phyloP scores from a whole-genome alignment of 2,797 vertebrate genomes.

The Pipistrellus kuhlii region DNA sequence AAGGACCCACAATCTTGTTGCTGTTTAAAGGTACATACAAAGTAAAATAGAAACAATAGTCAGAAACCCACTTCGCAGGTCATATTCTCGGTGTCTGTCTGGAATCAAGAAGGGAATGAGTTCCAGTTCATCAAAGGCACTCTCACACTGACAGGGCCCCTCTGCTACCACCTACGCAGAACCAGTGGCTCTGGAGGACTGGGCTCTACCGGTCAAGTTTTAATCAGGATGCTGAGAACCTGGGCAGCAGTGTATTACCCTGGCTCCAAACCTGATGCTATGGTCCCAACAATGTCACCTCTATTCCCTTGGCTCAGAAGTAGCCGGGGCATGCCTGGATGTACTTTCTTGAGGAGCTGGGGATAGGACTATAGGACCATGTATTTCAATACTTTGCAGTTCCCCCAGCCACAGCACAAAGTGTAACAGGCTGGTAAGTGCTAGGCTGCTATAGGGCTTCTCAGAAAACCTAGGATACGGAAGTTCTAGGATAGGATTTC shows the following conservation, averaged over 20 bases:
- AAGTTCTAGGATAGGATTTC: neutral
- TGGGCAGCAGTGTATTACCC: neutral
- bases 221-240: neutral
- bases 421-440: neutral
- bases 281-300: neutral
- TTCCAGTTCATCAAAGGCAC: neutral
- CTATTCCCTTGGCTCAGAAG: slow-evolving; percentile 17
- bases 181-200: neutral
- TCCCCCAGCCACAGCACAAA: neutral
- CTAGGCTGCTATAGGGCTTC: neutral
- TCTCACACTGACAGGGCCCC: neutral
- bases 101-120: neutral
- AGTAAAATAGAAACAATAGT: neutral
- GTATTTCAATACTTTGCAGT: neutral
- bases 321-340: neutral
- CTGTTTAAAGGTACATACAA: neutral
- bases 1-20: neutral
- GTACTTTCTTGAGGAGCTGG: slow-evolving; percentile 20
- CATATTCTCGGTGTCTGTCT: neutral
- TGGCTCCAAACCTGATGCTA: neutral
- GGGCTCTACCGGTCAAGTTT: neutral
- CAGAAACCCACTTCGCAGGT: neutral
- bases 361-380: neutral
- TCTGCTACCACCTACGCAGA: neutral
- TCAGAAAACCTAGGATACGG: neutral